A percentile compares a stretch with the other conserved stretches of the same genome.
phyloP scores from a whole-genome alignment of 2,113 vertebrate genomes.

The Varanus komodoensis region DNA sequence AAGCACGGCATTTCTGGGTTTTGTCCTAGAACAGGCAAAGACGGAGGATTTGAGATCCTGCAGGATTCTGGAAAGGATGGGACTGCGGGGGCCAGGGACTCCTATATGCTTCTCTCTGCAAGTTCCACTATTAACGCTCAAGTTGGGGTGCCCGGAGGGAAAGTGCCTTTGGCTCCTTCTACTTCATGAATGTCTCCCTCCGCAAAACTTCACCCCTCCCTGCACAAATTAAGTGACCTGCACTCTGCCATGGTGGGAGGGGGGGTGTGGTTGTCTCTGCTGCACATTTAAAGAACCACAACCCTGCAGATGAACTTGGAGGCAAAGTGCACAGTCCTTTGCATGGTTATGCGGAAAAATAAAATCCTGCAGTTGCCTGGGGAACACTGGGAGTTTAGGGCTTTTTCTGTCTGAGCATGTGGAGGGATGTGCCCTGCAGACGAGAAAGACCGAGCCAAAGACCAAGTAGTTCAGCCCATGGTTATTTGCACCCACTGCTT shows the following conservation, averaged over 20 bases:
- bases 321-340: too few relatives aligned
- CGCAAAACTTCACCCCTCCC: background rate
- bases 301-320: background rate
- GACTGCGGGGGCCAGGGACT: background rate
- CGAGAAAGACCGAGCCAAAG: background rate
- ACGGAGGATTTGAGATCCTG: too few relatives aligned
- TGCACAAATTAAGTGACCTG: background rate
- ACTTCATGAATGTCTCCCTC: background rate
- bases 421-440: too few relatives aligned
- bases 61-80: too few relatives aligned
- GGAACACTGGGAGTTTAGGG: too few relatives aligned
- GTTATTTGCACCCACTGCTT: background rate
- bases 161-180: background rate
- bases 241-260: background rate
- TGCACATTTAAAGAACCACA: background rate
- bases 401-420: too few relatives aligned
- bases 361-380: too few relatives aligned
- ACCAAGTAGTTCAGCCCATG: background rate
- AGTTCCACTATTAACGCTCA: background rate
- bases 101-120: background rate
- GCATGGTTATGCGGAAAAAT: too few relatives aligned
- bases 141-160: background rate
- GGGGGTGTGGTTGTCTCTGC: background rate
- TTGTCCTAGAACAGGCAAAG: too few relatives aligned
- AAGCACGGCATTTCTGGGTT: background rate